Evolutionary conservation across 2,113 vertebrate species (phyloP).

Genomic region (Anser brachyrhynchus): DNA sequence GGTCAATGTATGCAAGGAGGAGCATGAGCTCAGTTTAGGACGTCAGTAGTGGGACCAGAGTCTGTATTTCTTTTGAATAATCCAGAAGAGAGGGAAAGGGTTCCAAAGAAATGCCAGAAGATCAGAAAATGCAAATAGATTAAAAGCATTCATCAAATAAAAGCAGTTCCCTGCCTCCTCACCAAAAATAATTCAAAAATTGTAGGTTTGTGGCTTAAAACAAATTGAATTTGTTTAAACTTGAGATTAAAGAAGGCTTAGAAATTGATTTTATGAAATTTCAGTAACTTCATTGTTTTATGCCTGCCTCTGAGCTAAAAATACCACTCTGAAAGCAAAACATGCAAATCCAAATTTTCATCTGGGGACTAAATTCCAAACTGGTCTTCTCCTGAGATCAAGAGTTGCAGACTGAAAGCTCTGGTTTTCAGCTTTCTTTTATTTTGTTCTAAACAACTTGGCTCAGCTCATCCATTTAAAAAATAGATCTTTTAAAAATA

Average conservation of each 20-base stretch:
- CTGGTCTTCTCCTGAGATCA: neutral
- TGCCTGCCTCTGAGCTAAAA: neutral
- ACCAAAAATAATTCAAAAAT: neutral
- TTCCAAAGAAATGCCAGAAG: neutral
- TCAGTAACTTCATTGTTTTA: neutral
- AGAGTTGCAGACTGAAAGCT: neutral
- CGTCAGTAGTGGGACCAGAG: neutral
- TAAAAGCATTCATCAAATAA: neutral
- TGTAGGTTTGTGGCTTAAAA: neutral
- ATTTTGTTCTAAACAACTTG: neutral
- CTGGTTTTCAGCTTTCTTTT: neutral
- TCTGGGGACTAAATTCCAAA: neutral
- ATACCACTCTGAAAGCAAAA: neutral
- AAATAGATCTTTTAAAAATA: accelerated
- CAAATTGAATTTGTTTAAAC: neutral
- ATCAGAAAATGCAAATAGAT: neutral
- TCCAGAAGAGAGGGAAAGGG: neutral
- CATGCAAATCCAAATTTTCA: neutral
- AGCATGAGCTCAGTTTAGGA: neutral
- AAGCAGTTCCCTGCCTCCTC: neutral
- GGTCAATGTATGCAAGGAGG: neutral
- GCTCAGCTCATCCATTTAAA: neutral
- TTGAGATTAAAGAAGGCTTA: neutral
- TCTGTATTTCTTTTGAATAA: neutral
- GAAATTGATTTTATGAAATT: neutral